Percentiles rank a stretch among this genome's conserved stretches.
Evolutionary conservation across 2,888 invertebrate genomes (phyloP).

Genomic region (Monochamus alternatus): DNA sequence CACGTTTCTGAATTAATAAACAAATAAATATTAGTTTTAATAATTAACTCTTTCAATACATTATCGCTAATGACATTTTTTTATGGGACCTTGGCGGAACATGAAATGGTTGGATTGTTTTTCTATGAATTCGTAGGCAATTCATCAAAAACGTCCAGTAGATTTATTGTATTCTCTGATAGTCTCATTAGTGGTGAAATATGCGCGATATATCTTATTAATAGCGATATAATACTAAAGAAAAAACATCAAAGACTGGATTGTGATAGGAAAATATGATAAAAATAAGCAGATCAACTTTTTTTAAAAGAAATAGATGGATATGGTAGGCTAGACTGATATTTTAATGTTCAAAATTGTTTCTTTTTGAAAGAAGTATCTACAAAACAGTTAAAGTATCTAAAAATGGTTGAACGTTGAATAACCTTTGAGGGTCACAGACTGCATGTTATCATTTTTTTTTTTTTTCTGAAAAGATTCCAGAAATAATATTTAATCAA

Average conservation of each 20-base stretch:
- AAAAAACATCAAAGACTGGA: not conserved
- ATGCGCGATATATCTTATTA: slow-evolving; percentile 1
- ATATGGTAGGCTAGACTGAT: too few relatives aligned
- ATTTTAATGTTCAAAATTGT: too few relatives aligned
- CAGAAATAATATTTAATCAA: too few relatives aligned
- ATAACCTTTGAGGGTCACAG: too few relatives aligned
- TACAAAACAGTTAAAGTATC: too few relatives aligned
- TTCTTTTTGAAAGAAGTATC: too few relatives aligned
- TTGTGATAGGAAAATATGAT: not conserved
- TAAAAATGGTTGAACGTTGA: too few relatives aligned
- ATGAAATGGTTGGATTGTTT: slow-evolving; percentile 19
- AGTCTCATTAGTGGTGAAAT: not conserved
- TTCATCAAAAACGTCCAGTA: slow-evolving; percentile 12
- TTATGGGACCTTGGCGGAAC: slow-evolving; percentile 20
- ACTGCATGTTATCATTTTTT: too few relatives aligned
- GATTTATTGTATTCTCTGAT: slow-evolving; percentile 10
- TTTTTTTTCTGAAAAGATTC: too few relatives aligned
- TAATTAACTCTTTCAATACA: slow-evolving; percentile 29
- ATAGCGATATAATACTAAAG: slow-evolving; percentile 2
- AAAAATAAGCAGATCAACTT: too few relatives aligned
- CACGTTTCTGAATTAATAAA: slow-evolving; percentile 32
- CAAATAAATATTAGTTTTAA: slow-evolving; percentile 35
- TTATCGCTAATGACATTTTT: slow-evolving; percentile 33
- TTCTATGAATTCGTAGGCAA: slow-evolving; percentile 18
- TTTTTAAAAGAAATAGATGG: too few relatives aligned